Percentiles rank a stretch among this genome's conserved stretches.
These are phyloP conservation scores for Luperina nickerlii DNA, from an alignment of 2,888 invertebrate species.

Conservation along the genomic window DNA sequence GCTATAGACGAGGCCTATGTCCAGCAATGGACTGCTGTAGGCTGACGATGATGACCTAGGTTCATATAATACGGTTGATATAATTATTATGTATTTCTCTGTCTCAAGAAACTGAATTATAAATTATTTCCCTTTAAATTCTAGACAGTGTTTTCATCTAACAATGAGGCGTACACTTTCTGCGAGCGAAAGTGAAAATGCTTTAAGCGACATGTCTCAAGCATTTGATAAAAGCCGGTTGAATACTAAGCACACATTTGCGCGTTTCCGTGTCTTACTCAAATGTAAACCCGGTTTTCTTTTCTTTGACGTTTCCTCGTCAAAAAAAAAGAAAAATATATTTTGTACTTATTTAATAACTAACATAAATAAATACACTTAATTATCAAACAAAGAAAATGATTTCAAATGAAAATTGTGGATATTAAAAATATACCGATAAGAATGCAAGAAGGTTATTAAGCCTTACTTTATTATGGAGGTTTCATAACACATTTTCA, in stretches of 20 bases:
- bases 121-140: constrained; percentile 7
- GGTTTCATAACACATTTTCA: background rate
- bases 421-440: too few relatives aligned
- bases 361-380: background rate
- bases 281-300: constrained; percentile 22
- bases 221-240: constrained; percentile 55
- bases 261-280: constrained; percentile 49
- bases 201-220: constrained; percentile 54
- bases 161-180: constrained; percentile 45
- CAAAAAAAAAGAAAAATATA: too few relatives aligned
- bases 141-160: constrained; percentile 23
- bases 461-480: background rate
- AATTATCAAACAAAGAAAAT: background rate
- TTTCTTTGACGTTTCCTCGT: background rate
- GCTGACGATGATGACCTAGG: background rate
- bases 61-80: background rate
- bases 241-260: constrained; percentile 22
- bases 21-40: background rate
- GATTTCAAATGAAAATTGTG: background rate
- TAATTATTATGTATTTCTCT: background rate
- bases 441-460: background rate
- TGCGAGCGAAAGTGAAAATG: constrained; percentile 61
- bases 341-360: background rate
- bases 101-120: background rate
- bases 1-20: background rate